Evolutionary conservation across 2,888 invertebrate genomes (phyloP).

Genomic region (Andrena haemorrhoa): DNA sequence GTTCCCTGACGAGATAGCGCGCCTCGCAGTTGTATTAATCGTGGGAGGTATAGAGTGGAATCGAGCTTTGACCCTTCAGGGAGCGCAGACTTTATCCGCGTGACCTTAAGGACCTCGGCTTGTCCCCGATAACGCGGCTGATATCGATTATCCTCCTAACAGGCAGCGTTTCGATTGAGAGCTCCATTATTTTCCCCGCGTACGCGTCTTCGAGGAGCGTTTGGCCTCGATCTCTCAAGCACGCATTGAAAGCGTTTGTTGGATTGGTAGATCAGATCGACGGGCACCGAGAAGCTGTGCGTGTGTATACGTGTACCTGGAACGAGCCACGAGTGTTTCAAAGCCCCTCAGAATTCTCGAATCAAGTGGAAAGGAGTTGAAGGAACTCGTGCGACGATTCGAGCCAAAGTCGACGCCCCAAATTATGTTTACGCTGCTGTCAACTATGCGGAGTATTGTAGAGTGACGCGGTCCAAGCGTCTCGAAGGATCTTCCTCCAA

Average conservation of each 20-base stretch:
- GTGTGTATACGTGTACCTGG: no score
- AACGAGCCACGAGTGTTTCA: no score
- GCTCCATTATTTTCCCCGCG: constrained; percentile 55
- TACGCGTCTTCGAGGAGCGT: constrained; percentile 24
- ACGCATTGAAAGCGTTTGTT: constrained; percentile 41
- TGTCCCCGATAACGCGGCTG: constrained; percentile 42
- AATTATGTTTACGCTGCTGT: constrained; percentile 18
- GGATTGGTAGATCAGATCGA: constrained; percentile 6
- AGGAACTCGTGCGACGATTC: neutral
- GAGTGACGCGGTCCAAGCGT: neutral
- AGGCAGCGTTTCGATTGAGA: constrained; percentile 35
- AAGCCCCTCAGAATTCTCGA: neutral
- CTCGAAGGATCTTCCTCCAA: neutral
- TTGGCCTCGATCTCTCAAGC: constrained; percentile 33
- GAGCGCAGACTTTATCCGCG: constrained; percentile 46
- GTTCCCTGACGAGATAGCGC: constrained; percentile 65
- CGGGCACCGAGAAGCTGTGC: neutral
- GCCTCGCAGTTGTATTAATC: constrained; percentile 69
- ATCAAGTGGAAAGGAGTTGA: neutral
- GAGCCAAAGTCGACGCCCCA: neutral
- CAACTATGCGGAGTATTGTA: no score
- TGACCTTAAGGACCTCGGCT: constrained; percentile 40
- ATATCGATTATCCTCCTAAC: constrained; percentile 60
- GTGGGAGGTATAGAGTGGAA: constrained; percentile 50
- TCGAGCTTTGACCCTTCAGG: constrained; percentile 42